Base-by-base conservation (phyloP, 2,113 vertebrate genomes). In the Panthera uncia region DNA sequence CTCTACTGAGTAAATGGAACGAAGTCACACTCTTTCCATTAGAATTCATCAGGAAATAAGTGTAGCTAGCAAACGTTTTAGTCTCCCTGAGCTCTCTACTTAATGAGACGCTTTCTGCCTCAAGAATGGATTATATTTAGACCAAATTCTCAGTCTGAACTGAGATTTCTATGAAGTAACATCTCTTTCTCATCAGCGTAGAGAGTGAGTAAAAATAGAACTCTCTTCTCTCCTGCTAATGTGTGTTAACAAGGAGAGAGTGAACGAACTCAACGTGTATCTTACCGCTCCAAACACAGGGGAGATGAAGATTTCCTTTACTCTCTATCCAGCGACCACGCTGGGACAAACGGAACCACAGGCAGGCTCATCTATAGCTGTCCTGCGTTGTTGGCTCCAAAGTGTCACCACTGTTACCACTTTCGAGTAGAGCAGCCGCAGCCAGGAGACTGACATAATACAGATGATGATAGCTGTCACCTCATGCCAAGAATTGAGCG, bases 81-180 rank as follows among this genome's bases (percentile, higher is more conserved):
- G 31, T 87, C 57, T 95, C 85, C 66, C n/a, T 1, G 25, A 52
- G 85, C 83, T 95, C 50, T 95, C 76, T 95, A 45, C 50, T 97
- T 97, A 97, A 98, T 98, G 95, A 97, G 96, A 90, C 9, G 33
- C 79, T 91, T 97, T 94, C 93, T 92, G 87, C 87, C 89, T 84
- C 71, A 78, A 94, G 94, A 97, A 83, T 83, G 78, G 96, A 41
- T 84, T 98, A 96, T 97, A 97, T 96, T 98, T 97, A 98, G 97
- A 91, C 15, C 66, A 91, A 57, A 66, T 83, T 94, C 94, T 97
- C 97, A 57, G 84, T 95, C 87, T 95, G 87, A 98, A 96, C 36
- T 96, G 95, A 94, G 85, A 95, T 86, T 97, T 97, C 52, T 71
- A 33, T 95, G 74, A 97, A 97, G 41, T 89, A 94, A 96, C 95